Evolutionary conservation across 30 jellyfish, hydroid and myxozoan species (phyloP).

Genomic region (Pelagia noctiluca): DNA sequence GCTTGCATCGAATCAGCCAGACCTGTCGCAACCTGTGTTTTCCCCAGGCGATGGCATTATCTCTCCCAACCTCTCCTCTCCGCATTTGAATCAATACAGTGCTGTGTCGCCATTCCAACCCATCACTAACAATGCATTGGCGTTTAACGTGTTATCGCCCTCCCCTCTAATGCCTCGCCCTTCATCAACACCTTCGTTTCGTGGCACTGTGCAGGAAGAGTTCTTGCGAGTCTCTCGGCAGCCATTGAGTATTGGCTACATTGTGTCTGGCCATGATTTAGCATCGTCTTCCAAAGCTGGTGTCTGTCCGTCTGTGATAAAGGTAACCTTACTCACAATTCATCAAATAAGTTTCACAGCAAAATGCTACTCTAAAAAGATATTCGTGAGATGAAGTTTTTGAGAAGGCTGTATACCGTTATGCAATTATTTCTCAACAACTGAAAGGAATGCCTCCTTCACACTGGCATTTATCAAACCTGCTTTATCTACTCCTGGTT

Average conservation of each 20-base stretch:
- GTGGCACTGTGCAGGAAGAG: conserved; percentile 36
- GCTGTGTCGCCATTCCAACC: conserved; percentile 91
- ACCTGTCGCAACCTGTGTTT: conserved; percentile 69
- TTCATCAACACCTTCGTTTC: conserved; percentile 32
- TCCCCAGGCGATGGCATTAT: conserved; percentile 70
- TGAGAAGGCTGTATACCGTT: too few species aligned
- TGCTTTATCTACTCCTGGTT: neutral
- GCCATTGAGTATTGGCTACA: conserved; percentile 70
- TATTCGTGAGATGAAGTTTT: too few species aligned
- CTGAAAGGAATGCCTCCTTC: neutral
- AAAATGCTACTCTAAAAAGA: too few species aligned
- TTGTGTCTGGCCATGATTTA: conserved; percentile 33
- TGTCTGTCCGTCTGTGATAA: conserved; percentile 34
- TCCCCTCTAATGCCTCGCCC: conserved; percentile 55
- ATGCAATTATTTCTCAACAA: neutral
- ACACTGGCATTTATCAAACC: neutral
- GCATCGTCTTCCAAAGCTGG: neutral
- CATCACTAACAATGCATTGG: conserved; percentile 61
- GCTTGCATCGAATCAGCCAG: conserved; percentile 80
- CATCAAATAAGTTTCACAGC: too few species aligned
- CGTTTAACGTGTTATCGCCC: conserved; percentile 64
- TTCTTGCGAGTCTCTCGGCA: conserved; percentile 33
- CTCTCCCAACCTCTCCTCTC: conserved; percentile 49
- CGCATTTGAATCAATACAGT: conserved; percentile 52
- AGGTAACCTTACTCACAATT: too few species aligned